A percentile compares a stretch with the other conserved stretches of the same genome.
phyloP scores from a whole-genome alignment of 2,113 vertebrate species.

The Parotia lawesii region DNA sequence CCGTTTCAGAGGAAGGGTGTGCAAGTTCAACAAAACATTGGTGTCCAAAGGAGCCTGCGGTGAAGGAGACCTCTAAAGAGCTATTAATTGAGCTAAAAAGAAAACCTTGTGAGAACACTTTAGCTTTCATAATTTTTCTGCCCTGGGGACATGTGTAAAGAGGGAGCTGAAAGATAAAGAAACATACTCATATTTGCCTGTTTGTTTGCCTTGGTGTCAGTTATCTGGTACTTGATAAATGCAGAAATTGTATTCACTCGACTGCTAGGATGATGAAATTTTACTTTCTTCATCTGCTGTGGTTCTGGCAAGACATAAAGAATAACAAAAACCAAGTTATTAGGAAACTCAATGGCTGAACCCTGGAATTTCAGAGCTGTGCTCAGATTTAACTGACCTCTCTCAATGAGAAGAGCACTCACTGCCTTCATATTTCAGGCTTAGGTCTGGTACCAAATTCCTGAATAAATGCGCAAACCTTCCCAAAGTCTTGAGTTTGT shows the following conservation, averaged over 20 bases:
- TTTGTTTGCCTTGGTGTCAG: conserved; percentile 45
- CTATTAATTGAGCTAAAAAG: conserved; percentile 30
- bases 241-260: conserved; percentile 8
- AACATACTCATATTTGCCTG: conserved; percentile 20
- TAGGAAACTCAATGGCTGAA: not conserved
- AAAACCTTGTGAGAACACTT: conserved; percentile 49
- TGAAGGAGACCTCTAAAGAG: conserved; percentile 21
- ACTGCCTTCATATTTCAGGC: not conserved
- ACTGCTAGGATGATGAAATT: conserved; percentile 26
- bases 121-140: conserved; percentile 33
- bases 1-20: not conserved
- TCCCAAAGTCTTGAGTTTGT: not conserved
- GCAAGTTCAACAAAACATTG: conserved; percentile 33
- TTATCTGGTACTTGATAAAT: conserved; percentile 45
- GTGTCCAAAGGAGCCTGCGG: conserved; percentile 13
- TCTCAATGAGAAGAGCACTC: not conserved
- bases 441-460: not conserved
- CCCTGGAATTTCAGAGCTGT: not conserved
- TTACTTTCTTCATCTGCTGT: conserved; percentile 30
- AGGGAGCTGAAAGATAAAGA: conserved; percentile 16
- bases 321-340: not conserved
- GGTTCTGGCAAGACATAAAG: conserved; percentile 32
- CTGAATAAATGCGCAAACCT: not conserved
- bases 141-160: not conserved
- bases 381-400: not conserved